Conservation (phyloP, 1,140 invertebrate genomes). For the Tetramorium parvispinum region DNA sequence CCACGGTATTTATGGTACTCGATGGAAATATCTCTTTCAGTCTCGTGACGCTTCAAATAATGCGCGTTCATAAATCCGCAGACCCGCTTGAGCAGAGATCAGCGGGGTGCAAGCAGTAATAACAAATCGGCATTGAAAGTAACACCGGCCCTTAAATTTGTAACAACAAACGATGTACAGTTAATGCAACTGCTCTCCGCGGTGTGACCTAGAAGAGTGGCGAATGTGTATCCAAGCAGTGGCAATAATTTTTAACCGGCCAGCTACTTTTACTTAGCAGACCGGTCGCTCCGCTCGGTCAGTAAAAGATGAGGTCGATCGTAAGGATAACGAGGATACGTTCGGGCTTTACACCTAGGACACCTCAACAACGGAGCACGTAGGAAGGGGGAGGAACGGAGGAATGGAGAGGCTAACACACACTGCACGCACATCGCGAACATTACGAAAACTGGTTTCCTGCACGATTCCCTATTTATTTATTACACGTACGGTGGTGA, state of each 20-base stretch:
- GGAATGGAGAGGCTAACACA: conserved; percentile 23
- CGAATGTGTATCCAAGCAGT: background rate
- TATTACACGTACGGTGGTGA: conserved; percentile 64
- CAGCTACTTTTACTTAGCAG: conserved; percentile 14
- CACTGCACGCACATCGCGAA: conserved; percentile 2
- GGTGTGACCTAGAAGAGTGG: conserved; percentile 33
- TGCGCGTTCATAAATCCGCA: background rate
- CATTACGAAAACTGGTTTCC: conserved; percentile 77
- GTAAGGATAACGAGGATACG: conserved; percentile 19
- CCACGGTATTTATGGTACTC: background rate
- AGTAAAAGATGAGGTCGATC: background rate
- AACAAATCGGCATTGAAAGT: background rate
- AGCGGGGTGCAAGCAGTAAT: background rate
- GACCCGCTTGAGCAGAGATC: background rate
- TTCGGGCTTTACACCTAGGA: background rate
- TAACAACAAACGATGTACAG: background rate
- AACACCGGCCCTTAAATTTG: background rate
- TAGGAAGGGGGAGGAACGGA: conserved; percentile 27
- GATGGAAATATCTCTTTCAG: background rate
- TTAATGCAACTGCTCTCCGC: background rate
- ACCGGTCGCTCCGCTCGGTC: background rate
- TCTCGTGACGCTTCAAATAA: background rate
- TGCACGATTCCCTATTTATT: conserved; percentile 50
- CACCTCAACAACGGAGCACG: background rate
- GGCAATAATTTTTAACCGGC: background rate